Conservation (phyloP, 2,888 invertebrate species). For the Proisotoma minuta region DNA sequence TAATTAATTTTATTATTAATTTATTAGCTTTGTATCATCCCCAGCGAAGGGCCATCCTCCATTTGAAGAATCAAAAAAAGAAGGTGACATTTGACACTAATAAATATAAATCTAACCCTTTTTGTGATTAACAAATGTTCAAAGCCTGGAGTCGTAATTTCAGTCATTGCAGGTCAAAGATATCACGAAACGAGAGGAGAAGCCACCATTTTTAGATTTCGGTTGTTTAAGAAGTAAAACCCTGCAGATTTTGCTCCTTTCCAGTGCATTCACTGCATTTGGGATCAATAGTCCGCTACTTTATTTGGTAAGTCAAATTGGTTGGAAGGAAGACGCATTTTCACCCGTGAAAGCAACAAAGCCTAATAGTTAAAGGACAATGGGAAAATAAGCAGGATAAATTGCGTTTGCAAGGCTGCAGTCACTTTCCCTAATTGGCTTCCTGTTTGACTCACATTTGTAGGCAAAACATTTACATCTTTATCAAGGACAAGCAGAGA, state of each 20-base stretch:
- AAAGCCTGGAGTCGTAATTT: slow-evolving; percentile 1
- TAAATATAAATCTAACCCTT: slow-evolving; percentile 1
- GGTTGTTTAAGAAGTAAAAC: slow-evolving; percentile 78
- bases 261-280: slow-evolving; percentile 72
- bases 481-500: too few species aligned
- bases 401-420: too few species aligned
- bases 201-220: slow-evolving; percentile 80
- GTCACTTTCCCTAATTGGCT: too few species aligned
- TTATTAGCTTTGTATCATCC: slow-evolving; percentile 63
- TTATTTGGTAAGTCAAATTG: slow-evolving; percentile 61
- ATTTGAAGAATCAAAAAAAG: slow-evolving; percentile 80
- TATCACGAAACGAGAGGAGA: slow-evolving; percentile 69
- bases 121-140: background rate
- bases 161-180: slow-evolving; percentile 55
- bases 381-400: too few species aligned
- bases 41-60: slow-evolving; percentile 76
- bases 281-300: slow-evolving; percentile 82
- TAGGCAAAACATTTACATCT: too few species aligned
- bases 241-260: slow-evolving; percentile 72
- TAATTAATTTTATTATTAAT: background rate
- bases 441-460: too few species aligned
- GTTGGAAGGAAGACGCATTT: too few species aligned
- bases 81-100: too few species aligned
- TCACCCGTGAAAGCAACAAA: too few species aligned
- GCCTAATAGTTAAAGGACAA: too few species aligned